Evolutionary conservation across 2,113 vertebrate genomes (phyloP).

Genomic region (Xenopus borealis): DNA sequence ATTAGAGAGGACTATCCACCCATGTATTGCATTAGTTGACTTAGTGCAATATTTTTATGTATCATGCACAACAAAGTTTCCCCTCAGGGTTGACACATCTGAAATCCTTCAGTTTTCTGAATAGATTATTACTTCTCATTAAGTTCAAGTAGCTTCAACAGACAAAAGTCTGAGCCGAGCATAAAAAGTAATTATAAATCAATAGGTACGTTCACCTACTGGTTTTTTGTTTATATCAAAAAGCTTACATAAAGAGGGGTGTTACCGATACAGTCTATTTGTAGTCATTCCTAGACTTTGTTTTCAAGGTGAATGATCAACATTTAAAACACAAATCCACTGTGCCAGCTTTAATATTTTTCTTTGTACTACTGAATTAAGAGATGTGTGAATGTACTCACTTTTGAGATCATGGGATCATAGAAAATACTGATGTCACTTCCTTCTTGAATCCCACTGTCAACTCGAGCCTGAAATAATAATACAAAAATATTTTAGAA

Average conservation of each 20-base stretch:
- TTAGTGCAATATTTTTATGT: not conserved
- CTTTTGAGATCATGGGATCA: constrained; percentile 99
- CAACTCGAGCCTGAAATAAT: constrained; percentile 82
- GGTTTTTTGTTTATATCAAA: constrained; percentile 32
- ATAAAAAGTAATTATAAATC: not conserved
- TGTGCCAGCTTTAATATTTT: constrained; percentile 6
- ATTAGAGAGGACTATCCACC: too few relatives aligned
- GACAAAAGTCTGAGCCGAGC: not conserved
- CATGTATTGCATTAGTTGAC: too few relatives aligned
- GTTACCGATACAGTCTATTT: constrained; percentile 15
- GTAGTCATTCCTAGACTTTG: constrained; percentile 21
- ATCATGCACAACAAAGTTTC: not conserved
- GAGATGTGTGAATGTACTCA: constrained; percentile 62
- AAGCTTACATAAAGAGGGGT: constrained; percentile 34
- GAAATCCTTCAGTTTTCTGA: constrained; percentile 10
- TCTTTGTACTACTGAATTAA: constrained; percentile 4
- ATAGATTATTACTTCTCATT: constrained; percentile 32
- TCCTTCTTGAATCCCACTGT: constrained; percentile 95
- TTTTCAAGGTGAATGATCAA: constrained; percentile 41
- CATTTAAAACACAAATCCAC: constrained; percentile 10
- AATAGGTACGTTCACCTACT: constrained; percentile 25
- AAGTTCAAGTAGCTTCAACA: constrained; percentile 2
- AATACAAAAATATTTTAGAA: not conserved
- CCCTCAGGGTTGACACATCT: not conserved
- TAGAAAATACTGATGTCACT: constrained; percentile 99